phyloP scores from a whole-genome alignment of 2,888 invertebrate genomes.

The Pycnomerus fuliginosus region DNA sequence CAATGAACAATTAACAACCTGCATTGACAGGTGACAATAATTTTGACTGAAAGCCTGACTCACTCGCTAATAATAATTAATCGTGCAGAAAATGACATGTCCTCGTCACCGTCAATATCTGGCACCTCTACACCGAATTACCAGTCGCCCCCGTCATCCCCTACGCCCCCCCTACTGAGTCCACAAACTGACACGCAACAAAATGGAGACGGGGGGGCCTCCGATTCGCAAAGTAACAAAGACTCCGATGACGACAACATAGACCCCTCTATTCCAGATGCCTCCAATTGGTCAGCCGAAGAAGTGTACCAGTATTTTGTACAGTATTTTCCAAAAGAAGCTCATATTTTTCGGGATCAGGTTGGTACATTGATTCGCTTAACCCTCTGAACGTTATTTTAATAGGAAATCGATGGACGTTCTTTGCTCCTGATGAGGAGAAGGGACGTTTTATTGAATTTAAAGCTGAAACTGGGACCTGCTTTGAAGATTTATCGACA shows the following conservation, averaged over 20 bases:
- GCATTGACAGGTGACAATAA: no score
- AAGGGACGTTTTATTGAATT: constrained; percentile 77
- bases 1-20: no score
- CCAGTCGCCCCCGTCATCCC: constrained; percentile 36
- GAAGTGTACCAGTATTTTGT: constrained; percentile 81
- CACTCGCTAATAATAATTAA: no score
- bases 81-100: constrained; percentile 26
- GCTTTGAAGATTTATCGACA: constrained; percentile 60
- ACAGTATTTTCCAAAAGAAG: constrained; percentile 76
- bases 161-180: constrained; percentile 46
- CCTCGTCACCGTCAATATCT: constrained; percentile 32
- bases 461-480: constrained; percentile 83
- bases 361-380: constrained; percentile 51
- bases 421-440: constrained; percentile 81
- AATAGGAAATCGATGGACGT: constrained; percentile 87
- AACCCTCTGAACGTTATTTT: constrained; percentile 8
- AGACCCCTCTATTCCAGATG: constrained; percentile 74
- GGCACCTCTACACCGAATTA: constrained; percentile 34
- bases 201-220: constrained; percentile 21
- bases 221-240: constrained; percentile 38
- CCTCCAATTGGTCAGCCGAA: constrained; percentile 76
- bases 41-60: no score
- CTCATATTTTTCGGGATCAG: constrained; percentile 79
- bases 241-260: constrained; percentile 51
- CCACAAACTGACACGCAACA: constrained; percentile 40